Evolutionary conservation across 2,888 invertebrate genomes (phyloP).

Genomic region (Sinopyrophorus schimmeli): DNA sequence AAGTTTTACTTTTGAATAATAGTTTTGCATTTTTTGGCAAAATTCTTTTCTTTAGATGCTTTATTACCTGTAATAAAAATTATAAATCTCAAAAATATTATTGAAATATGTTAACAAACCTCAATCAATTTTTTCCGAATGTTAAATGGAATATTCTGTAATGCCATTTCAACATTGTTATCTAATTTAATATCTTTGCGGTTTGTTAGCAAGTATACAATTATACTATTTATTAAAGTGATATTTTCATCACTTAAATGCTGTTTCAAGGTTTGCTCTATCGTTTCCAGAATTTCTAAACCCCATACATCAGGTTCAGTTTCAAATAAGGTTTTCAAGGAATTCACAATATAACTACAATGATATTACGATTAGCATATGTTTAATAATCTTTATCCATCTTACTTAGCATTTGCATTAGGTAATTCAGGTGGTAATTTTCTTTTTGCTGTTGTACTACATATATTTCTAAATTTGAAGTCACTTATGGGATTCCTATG

Average conservation of each 20-base stretch:
- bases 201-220: no score
- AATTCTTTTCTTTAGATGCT: constrained; percentile 6
- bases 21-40: neutral
- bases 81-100: neutral
- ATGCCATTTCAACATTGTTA: constrained; percentile 33
- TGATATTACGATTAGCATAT: neutral
- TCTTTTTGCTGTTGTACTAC: neutral
- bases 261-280: constrained; percentile 27
- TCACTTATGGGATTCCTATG: neutral
- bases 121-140: constrained; percentile 25
- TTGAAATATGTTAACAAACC: no score
- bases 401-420: constrained; percentile 1
- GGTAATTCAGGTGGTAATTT: neutral
- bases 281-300: constrained; percentile 31
- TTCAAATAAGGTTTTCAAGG: constrained; percentile 31
- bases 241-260: constrained; percentile 22
- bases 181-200: no score
- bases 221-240: constrained; percentile 24
- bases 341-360: constrained; percentile 31
- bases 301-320: constrained; percentile 33
- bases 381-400: neutral
- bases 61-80: neutral
- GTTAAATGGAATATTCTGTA: constrained; percentile 34
- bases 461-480: neutral
- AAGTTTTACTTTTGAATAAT: neutral